Base-by-base conservation (phyloP, 2,888 invertebrate species). In the Chesias legatella region DNA sequence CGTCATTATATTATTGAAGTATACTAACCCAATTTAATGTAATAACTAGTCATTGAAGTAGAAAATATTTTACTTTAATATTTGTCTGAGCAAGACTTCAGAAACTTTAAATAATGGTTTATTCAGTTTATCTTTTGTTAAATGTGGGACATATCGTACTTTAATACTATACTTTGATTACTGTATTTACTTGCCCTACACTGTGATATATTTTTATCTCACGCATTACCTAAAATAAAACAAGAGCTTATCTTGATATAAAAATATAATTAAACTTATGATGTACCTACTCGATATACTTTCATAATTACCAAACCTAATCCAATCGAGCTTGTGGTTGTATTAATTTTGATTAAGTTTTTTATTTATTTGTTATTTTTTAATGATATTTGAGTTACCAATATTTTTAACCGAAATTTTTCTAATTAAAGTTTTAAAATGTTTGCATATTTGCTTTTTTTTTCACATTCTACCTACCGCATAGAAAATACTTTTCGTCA, bases 281-380 rank as follows among this genome's bases (percentile, higher is more conserved):
- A 17, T 3, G 2, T 17, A 17, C 13, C 13, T 11, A 17, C 45
- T 57, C 46, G 48, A 51, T 46, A 43, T 46, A 30, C 1, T 8
- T 33, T 22, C 8, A 10, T 31, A 32, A 9, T 33, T 27, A 42
- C 26, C 29, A 45, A 43, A 56, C 53, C 56, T 57, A 58, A 62
- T 63, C 56, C 64, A 62, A 76, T 62, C 74, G 79, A 80, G 79
- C 78, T 79, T 80, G 63, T 63, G 61, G 63, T 47, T 51, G 51
- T 37, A 54, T 54, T 43, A 21, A 24, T 28, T 10, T 49, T 43
- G 51, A 33, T 32, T 45, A 40, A 53, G 59, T 50, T 42, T 53
- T 52, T 54, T 49, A 44, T 56, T 53, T 49, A 24, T 7, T 60
- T 59, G 53, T 54, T 36, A 47, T 56, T 56, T 58, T 56, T 59